phyloP scores from a whole-genome alignment of 2,113 vertebrate species.

The Otus sunia region DNA sequence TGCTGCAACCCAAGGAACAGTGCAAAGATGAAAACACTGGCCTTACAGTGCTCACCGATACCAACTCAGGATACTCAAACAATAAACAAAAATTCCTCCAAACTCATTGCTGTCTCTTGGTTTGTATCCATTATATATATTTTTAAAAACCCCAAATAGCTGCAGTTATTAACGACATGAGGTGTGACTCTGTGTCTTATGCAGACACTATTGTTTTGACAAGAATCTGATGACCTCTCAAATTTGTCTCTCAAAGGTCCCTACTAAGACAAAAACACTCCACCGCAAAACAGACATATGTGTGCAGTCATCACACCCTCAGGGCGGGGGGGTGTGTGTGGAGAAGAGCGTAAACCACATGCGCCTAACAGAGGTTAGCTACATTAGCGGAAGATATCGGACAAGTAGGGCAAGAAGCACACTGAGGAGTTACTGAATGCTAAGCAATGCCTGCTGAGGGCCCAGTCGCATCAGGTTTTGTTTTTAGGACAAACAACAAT shows the following conservation, averaged over 20 bases:
- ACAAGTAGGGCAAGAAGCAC: background rate
- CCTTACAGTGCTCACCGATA: background rate
- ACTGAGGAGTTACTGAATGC: background rate
- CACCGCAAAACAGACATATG: background rate
- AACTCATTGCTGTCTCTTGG: background rate
- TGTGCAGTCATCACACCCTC: background rate
- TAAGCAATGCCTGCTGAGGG: background rate
- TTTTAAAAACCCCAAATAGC: accelerated
- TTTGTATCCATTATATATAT: background rate
- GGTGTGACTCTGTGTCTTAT: background rate
- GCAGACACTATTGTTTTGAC: background rate
- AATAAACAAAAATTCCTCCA: background rate
- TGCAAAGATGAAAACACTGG: background rate
- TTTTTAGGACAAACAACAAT: background rate
- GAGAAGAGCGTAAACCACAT: background rate
- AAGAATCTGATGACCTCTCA: background rate
- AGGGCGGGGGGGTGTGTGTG: background rate
- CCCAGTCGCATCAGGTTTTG: accelerated
- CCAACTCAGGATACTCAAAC: background rate
- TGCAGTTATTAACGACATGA: background rate
- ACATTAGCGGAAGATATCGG: accelerated
- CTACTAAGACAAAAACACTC: background rate
- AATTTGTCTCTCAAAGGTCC: background rate
- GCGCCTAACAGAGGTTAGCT: background rate
- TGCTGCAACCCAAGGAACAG: background rate